These are phyloP conservation scores for Sander lucioperca DNA, from an alignment of 2,113 vertebrate genomes.

Conservation along the genomic window DNA sequence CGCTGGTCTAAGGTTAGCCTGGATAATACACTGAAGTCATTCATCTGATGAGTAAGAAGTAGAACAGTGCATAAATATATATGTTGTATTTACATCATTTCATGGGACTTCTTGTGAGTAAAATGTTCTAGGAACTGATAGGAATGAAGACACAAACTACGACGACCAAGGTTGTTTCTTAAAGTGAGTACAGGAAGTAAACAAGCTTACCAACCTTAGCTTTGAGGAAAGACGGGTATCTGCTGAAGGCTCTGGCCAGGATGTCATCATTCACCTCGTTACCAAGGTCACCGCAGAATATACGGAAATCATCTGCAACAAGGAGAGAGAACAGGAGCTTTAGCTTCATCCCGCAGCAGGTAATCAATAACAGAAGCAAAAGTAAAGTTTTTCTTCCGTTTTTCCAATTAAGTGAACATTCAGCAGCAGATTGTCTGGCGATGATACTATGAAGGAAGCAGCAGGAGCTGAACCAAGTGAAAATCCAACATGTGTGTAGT, in stretches of 20 bases:
- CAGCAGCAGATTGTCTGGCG: too few relatives aligned
- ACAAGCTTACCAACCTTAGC: constrained; percentile 81
- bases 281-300: constrained; percentile 94
- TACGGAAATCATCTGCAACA: constrained; percentile 91
- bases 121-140: background rate
- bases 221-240: constrained; percentile 94
- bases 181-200: background rate
- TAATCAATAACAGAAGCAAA: background rate
- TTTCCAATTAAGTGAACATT: too few relatives aligned
- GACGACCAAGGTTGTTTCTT: too few relatives aligned
- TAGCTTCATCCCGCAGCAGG: background rate
- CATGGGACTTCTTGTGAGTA: background rate
- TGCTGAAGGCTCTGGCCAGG: constrained; percentile 91
- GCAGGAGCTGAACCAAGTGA: background rate
- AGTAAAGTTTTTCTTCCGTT: background rate
- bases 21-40: too few relatives aligned
- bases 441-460: background rate
- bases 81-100: background rate
- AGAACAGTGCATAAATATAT: background rate
- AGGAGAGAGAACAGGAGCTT: background rate
- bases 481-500: background rate
- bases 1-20: too few relatives aligned
- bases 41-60: background rate
- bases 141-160: too few relatives aligned
- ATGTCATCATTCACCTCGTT: constrained; percentile 96